phyloP scores from a whole-genome alignment of 2,797 vertebrate species.

The Salmo trutta region DNA sequence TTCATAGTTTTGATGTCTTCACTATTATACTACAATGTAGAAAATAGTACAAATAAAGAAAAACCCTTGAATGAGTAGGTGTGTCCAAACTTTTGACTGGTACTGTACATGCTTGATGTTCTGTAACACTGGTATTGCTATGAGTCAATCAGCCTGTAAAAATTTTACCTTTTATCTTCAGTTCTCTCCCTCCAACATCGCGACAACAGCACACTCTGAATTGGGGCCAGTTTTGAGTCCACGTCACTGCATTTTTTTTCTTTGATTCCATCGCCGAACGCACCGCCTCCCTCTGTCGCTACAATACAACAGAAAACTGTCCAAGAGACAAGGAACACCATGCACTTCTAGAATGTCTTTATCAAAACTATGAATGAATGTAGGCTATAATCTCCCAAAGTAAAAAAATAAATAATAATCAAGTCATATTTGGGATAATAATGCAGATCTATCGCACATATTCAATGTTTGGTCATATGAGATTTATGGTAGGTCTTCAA shows the following conservation, averaged over 20 bases:
- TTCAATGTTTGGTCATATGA: not conserved
- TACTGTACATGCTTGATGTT: not conserved
- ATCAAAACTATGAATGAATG: not conserved
- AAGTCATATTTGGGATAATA: not conserved
- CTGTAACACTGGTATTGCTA: not conserved
- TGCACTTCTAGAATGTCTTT: not conserved
- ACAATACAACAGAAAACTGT: not conserved
- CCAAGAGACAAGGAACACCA: not conserved
- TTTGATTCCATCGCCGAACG: slow-evolving; percentile 27
- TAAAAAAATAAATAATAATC: not conserved
- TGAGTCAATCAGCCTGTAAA: not conserved
- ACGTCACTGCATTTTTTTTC: not conserved
- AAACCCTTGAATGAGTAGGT: too few relatives aligned
- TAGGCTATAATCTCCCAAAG: not conserved
- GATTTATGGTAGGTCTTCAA: too few relatives aligned
- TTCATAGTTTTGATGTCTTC: too few relatives aligned
- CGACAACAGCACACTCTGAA: slow-evolving; percentile 77
- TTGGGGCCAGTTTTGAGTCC: slow-evolving; percentile 90
- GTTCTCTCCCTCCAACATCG: slow-evolving; percentile 50
- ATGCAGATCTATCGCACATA: not conserved
- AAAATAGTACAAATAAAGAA: too few relatives aligned
- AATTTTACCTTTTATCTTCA: not conserved
- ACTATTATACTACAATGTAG: too few relatives aligned
- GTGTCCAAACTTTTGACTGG: too few relatives aligned
- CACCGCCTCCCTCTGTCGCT: not conserved